A percentile compares a stretch with the other conserved stretches of the same genome.
Conservation (phyloP, 2,888 invertebrate genomes). For the Harpalus rubripes region DNA sequence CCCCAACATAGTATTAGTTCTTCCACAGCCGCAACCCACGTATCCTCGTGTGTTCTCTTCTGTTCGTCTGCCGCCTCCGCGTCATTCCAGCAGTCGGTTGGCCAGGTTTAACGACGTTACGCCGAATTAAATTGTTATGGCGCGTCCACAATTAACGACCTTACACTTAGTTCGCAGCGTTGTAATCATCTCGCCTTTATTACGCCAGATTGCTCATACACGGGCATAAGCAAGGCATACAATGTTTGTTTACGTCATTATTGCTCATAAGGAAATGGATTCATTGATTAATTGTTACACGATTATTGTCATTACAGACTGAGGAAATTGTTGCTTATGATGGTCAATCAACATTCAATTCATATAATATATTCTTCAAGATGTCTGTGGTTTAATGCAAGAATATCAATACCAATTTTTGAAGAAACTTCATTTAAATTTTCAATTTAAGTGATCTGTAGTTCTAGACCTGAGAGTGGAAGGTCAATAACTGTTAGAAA, state of each 20-base stretch:
- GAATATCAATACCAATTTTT: too few species aligned
- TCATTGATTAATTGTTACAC: background rate
- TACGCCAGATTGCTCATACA: slow-evolving; percentile 1
- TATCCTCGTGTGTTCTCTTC: background rate
- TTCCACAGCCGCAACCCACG: slow-evolving; percentile 7
- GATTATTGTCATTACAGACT: too few species aligned
- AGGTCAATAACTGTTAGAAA: too few species aligned
- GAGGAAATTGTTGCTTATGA: too few species aligned
- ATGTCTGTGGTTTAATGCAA: too few species aligned
- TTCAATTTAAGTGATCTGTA: too few species aligned
- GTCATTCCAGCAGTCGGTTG: slow-evolving; percentile 45
- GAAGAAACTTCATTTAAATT: too few species aligned
- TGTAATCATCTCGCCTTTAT: slow-evolving; percentile 2
- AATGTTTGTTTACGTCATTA: slow-evolving; percentile 1
- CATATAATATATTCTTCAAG: too few species aligned
- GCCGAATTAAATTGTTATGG: slow-evolving; percentile 59
- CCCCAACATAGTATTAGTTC: slow-evolving; percentile 22
- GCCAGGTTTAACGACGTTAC: slow-evolving; percentile 53
- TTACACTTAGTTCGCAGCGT: slow-evolving; percentile 38
- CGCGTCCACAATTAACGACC: slow-evolving; percentile 52
- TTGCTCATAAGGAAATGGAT: background rate
- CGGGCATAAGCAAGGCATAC: background rate
- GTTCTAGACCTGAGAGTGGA: too few species aligned
- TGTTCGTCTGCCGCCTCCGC: background rate
- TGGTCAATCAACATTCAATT: too few species aligned